Base-by-base conservation (phyloP, 1,140 invertebrate genomes). In the Probaryconus sp. region DNA sequence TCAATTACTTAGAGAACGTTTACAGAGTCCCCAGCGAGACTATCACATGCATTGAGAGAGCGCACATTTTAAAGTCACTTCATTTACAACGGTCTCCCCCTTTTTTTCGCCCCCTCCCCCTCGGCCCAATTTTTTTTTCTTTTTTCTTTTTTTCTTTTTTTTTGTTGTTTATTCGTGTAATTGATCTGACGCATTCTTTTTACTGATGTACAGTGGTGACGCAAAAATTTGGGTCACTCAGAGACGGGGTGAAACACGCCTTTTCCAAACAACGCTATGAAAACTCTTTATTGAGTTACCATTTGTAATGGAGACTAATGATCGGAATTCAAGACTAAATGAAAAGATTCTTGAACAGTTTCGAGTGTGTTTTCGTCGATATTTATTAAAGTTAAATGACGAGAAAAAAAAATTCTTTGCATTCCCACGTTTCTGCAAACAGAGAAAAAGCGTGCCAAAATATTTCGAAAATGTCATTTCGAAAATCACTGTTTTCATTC, bases 1-100 rank as follows among this genome's bases (percentile, higher is more conserved):
- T 63, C 50, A 63, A 55, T 64, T 71, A 50, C 60, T 63, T 68
- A 58, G 50, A 35, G 42, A 50, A 18, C 50, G 50, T 67, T 67
- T 56, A 33, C 61, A 55, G 31, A 53, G 47, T 51, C 42, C 30
- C 37, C 37, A 11, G 31, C 28, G 11, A 50, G 31, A 53, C 38
- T 64, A 45, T 64, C 48, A 10, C 47, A 30, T 53, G 21, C 53
- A 64, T 53, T 37, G 38, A 64, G 47, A 64, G 21, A 37, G 14
- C 18, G 30, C 7, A 7, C 38, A 14, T 28, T 64, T 45, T 26
- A 47, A 60, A 53, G 56, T 53, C 38, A 47, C 37, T 55, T 55
- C 40, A 48, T 55, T 55, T 55, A 55, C 30, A 55, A 55, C 40
- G 30, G 5, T 6, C 11, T 2, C 11, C 2, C 10, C 10, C 31